A percentile compares a stretch with the other conserved stretches of the same genome.
These are phyloP conservation scores for Tetragonula clypearis DNA, from an alignment of 1,140 invertebrate species.

Conservation along the genomic window DNA sequence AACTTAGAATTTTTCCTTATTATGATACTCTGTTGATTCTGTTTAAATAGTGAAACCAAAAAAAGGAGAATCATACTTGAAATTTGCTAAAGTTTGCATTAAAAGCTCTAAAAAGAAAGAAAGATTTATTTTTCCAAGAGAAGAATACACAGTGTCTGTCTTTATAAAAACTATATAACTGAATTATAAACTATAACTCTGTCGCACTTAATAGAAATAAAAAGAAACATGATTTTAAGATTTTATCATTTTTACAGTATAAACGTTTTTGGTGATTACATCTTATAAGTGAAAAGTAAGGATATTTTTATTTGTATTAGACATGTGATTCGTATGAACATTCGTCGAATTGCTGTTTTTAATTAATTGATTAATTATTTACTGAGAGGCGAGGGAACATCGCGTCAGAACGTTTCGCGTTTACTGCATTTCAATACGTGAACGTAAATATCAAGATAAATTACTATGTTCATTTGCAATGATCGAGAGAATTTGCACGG, in stretches of 20 bases:
- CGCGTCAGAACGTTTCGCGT: conserved; percentile 69
- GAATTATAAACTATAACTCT: not conserved
- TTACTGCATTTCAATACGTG: conserved; percentile 54
- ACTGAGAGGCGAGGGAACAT: conserved; percentile 44
- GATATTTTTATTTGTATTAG: not conserved
- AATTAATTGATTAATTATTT: conserved; percentile 64
- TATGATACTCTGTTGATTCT: too few species aligned
- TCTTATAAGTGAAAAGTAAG: not conserved
- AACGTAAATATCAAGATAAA: conserved; percentile 15
- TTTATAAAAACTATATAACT: not conserved
- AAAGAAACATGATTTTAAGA: not conserved
- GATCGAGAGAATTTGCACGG: not conserved
- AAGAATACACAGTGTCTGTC: not conserved
- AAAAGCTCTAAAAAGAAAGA: not conserved
- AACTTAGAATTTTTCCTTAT: not conserved
- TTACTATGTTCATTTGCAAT: not conserved
- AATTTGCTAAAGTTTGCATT: not conserved
- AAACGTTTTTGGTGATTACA: not conserved
- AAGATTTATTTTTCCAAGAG: not conserved
- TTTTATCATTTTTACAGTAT: not conserved
- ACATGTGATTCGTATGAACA: not conserved
- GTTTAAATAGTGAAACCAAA: not conserved
- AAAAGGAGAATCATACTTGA: not conserved
- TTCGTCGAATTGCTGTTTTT: not conserved
- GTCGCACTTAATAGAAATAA: not conserved